Conservation (phyloP, 2,113 vertebrate species). For the Brachypteracias leptosomus region DNA sequence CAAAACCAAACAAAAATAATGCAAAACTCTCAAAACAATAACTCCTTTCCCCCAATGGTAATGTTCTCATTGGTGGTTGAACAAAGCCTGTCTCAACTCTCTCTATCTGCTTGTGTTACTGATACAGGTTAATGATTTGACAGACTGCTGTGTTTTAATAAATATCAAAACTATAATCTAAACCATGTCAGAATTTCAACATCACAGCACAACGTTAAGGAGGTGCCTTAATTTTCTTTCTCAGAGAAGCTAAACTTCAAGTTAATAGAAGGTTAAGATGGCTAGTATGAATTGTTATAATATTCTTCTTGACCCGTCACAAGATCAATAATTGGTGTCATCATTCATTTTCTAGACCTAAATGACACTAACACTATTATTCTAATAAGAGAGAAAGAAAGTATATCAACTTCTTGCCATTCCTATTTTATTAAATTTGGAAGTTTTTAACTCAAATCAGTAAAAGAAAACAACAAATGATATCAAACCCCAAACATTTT, state of each 20-base stretch:
- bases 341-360: constrained; percentile 59
- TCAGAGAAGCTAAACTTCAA: constrained; percentile 42
- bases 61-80: not conserved
- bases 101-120: not conserved
- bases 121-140: constrained; percentile 21
- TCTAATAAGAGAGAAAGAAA: not conserved
- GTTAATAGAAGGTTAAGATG: constrained; percentile 61
- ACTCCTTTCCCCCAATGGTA: rapidly evolving
- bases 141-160: constrained; percentile 6
- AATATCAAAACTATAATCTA: constrained; percentile 12
- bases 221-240: constrained; percentile 4
- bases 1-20: not conserved
- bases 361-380: constrained; percentile 43
- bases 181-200: not conserved
- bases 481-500: not conserved
- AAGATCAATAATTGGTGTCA: constrained; percentile 57
- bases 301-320: constrained; percentile 31
- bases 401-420: not conserved
- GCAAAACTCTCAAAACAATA: not conserved
- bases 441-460: not conserved
- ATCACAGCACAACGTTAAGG: not conserved
- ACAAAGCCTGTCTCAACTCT: not conserved
- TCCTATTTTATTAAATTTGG: not conserved
- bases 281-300: constrained; percentile 63
- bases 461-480: not conserved